Evolutionary conservation across 2,797 vertebrate genomes (phyloP).

Genomic region (Melanotaenia pygmaea): DNA sequence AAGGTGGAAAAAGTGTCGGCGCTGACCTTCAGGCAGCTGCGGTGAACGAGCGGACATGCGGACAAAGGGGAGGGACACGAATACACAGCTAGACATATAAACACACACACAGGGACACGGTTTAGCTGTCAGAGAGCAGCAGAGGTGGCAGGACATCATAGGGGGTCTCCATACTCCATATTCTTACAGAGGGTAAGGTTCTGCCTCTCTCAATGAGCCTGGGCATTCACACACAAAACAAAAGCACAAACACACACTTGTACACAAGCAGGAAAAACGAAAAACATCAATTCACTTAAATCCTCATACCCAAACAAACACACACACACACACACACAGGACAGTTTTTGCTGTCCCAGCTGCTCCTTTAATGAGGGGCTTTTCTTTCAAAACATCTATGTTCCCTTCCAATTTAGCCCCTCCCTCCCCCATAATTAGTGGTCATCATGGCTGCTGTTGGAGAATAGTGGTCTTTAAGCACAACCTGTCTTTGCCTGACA

Average conservation of each 20-base stretch:
- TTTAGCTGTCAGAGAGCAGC: constrained; percentile 41
- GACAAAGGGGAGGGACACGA: constrained; percentile 5
- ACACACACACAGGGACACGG: not conserved
- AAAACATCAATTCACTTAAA: constrained; percentile 60
- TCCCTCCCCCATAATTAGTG: constrained; percentile 78
- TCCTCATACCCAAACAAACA: constrained; percentile 60
- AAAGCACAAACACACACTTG: constrained; percentile 48
- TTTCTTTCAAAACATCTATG: constrained; percentile 71
- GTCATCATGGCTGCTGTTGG: constrained; percentile 76
- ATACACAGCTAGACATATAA: constrained; percentile 10
- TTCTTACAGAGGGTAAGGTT: constrained; percentile 64
- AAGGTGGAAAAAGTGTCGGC: constrained; percentile 52
- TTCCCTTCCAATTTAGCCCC: constrained; percentile 60
- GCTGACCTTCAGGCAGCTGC: constrained; percentile 52
- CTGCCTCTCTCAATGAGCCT: constrained; percentile 28
- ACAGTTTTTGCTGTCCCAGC: constrained; percentile 60
- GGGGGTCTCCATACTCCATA: constrained; percentile 54
- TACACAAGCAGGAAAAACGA: constrained; percentile 46
- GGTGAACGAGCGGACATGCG: constrained; percentile 37
- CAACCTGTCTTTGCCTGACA: constrained; percentile 81
- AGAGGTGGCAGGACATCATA: constrained; percentile 58
- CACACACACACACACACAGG: constrained; percentile 40
- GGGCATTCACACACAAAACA: constrained; percentile 43
- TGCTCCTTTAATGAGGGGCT: constrained; percentile 77
- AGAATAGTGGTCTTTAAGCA: constrained; percentile 80